Evolutionary conservation across 2,113 vertebrate species (phyloP).

Genomic region (Circaetus cinerascens): DNA sequence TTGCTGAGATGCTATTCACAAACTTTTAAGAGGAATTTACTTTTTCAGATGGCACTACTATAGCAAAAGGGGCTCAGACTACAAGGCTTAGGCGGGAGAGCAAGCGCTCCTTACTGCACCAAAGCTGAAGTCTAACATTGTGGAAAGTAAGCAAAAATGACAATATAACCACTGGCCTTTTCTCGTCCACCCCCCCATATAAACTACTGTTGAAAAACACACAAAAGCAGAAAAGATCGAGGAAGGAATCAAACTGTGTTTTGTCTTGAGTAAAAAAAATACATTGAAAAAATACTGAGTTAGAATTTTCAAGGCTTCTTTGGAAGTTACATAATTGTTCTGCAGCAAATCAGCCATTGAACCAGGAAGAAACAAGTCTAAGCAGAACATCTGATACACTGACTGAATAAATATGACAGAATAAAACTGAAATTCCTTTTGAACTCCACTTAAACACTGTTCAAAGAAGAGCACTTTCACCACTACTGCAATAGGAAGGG

Average conservation of each 20-base stretch:
- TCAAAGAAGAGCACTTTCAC: background rate
- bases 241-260: background rate
- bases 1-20: background rate
- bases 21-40: background rate
- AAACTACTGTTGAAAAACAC: background rate
- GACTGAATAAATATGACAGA: background rate
- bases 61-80: background rate
- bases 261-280: background rate
- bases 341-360: background rate
- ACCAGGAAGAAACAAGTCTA: background rate
- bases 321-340: background rate
- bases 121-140: background rate
- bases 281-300: background rate
- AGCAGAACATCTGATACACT: background rate
- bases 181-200: background rate
- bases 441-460: background rate
- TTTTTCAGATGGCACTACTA: background rate
- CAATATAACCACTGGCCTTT: background rate
- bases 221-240: background rate
- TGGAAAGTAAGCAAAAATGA: background rate
- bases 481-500: background rate
- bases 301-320: background rate
- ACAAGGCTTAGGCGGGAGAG: background rate
- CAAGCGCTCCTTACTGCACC: background rate
- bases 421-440: background rate